Evolutionary conservation across 2,888 invertebrate genomes (phyloP).

Genomic region (Danaus chrysippus): DNA sequence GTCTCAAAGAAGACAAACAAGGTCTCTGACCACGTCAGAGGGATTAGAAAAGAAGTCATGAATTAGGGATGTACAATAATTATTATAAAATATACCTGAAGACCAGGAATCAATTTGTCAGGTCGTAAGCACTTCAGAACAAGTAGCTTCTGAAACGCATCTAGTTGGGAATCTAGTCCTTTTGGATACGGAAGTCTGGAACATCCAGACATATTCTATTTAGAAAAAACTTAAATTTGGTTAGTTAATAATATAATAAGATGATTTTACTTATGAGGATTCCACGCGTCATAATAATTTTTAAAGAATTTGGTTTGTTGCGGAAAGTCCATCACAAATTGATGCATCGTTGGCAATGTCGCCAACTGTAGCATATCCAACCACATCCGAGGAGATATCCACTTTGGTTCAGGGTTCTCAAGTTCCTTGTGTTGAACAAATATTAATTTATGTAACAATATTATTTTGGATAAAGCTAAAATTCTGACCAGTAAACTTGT

Average conservation of each 20-base stretch:
- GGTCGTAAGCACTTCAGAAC: conserved; percentile 89
- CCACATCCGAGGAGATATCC: conserved; percentile 91
- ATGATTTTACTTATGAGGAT: conserved; percentile 80
- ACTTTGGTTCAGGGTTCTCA: conserved; percentile 87
- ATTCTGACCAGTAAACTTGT: too few relatives aligned
- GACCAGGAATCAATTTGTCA: conserved; percentile 90
- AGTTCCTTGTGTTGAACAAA: conserved; percentile 45
- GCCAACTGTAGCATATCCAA: too few relatives aligned
- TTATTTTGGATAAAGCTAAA: too few relatives aligned
- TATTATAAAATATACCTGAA: conserved; percentile 72
- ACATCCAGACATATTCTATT: not conserved
- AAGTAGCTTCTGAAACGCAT: conserved; percentile 87
- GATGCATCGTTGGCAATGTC: conserved; percentile 79
- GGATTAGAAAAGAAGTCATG: too few relatives aligned
- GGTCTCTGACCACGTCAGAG: too few relatives aligned
- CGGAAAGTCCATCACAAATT: conserved; percentile 82
- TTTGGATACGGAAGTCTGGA: conserved; percentile 82
- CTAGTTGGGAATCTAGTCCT: conserved; percentile 81
- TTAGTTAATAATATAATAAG: not conserved
- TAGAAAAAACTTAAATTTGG: not conserved
- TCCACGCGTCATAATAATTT: conserved; percentile 81
- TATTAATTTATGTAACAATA: too few relatives aligned
- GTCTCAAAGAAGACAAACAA: too few relatives aligned
- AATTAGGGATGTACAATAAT: too few relatives aligned
- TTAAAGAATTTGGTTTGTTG: conserved; percentile 76